Evolutionary conservation across 2,797 vertebrate species (phyloP).

Genomic region (Galaxias olidus): DNA sequence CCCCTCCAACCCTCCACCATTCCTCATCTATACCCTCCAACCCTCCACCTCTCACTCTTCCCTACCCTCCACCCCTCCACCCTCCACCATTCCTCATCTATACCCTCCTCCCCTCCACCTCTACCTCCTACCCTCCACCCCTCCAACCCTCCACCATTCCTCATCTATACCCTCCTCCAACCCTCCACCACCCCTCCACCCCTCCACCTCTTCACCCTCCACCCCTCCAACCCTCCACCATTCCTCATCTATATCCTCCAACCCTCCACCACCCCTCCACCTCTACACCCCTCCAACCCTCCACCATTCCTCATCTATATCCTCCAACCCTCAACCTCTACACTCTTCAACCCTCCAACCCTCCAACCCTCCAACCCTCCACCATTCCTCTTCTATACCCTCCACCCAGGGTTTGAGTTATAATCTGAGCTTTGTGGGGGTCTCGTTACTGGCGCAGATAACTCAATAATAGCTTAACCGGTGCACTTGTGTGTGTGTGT

Average conservation of each 20-base stretch:
- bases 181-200: background rate
- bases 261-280: slow-evolving; percentile 15
- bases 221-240: background rate
- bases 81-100: background rate
- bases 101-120: no score
- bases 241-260: slow-evolving; percentile 9
- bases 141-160: background rate
- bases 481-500: no score
- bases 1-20: no score
- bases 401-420: no score
- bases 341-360: background rate
- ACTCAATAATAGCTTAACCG: no score
- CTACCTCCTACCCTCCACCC: background rate
- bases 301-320: background rate
- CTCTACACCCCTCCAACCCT: background rate
- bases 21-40: no score
- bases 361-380: slow-evolving; percentile 16
- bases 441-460: no score
- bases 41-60: no score
- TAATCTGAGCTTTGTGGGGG: no score
- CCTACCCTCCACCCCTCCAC: background rate
- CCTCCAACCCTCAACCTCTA: no score
- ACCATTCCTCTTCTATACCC: slow-evolving; percentile 22
- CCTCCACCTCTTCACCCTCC: background rate
- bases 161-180: no score